Base-by-base conservation (phyloP, 1,140 invertebrate species). In the Diploscapter pachys region DNA sequence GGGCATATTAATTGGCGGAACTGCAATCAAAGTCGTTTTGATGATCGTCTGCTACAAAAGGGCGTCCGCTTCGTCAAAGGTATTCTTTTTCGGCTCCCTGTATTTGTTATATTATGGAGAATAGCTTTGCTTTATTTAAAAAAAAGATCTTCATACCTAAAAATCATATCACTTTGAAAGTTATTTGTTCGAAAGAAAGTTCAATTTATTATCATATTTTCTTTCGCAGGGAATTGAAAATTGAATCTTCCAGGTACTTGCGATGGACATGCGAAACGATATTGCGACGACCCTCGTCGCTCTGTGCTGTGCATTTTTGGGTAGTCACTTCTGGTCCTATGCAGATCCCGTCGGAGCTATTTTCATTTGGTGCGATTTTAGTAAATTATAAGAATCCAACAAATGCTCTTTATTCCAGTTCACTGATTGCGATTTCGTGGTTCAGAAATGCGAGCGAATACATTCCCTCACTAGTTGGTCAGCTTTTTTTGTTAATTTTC, bases 181-280 rank as follows among this genome's bases (percentile, higher is more conserved):
- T 31, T 31, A 31, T 31, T 31, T 31, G 31, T 31, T 31, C 31
- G 31, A 31, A 31, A 31, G 31, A 31, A 31, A 31, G 31, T 31
- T 31, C 31, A 31, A 31, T 31, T 31, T 31, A 31, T 31, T 31
- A 31, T 31, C 31, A 31, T 31, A 31, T 1, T 31, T 31, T 31
- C 31, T 31, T 31, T 31, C 31, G 31, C 31, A 31, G 31, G 31
- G 31, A 31, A 31, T 31, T 31, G 31, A 31, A 31, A 31, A 31
- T 31, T 31, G 31, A 31, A 31, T 31, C 31, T 31, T 31, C n/a
- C n/a, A 72, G 71, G 69, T 71, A 49, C 74, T 82, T 61, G 76
- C 81, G 9, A 77, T 78, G 66, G 81, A 82, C 71, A 82, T 83
- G 72, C 63, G 81, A 31, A 82, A 82, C 59, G 81, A 82, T 65